Evolutionary conservation across 2,888 invertebrate genomes (phyloP).

Genomic region (Trachelus iudaicus): DNA sequence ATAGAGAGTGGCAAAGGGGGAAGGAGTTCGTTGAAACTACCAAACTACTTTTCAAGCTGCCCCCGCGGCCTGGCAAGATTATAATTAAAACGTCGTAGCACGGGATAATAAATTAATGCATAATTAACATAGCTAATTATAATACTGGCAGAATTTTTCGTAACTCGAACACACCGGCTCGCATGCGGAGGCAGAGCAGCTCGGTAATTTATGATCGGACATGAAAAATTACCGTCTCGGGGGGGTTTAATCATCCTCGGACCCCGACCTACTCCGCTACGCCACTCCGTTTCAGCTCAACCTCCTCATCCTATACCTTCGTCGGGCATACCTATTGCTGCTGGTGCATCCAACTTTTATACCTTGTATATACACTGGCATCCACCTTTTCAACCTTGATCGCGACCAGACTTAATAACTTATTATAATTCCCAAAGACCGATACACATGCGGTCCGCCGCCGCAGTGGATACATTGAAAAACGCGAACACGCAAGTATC

Average conservation of each 20-base stretch:
- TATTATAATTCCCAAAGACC: constrained; percentile 45
- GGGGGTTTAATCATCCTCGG: constrained; percentile 61
- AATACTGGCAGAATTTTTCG: constrained; percentile 61
- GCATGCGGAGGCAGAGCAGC: constrained; percentile 53
- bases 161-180: constrained; percentile 53
- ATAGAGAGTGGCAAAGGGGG: not conserved
- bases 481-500: not conserved
- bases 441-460: not conserved
- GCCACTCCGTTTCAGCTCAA: constrained; percentile 7
- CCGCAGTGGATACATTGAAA: not conserved
- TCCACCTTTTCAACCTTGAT: not conserved
- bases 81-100: constrained; percentile 63
- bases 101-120: constrained; percentile 64
- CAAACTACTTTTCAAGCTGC: constrained; percentile 59
- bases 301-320: constrained; percentile 31
- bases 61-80: constrained; percentile 57
- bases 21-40: constrained; percentile 46
- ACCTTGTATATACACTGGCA: not conserved
- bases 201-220: constrained; percentile 64
- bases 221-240: constrained; percentile 64
- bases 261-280: constrained; percentile 35
- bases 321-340: not conserved
- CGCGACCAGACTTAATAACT: constrained; percentile 45
- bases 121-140: constrained; percentile 66
- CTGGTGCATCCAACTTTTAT: not conserved